Base-by-base conservation (phyloP, 2,113 vertebrate species). In the Dermatemys mawii region DNA sequence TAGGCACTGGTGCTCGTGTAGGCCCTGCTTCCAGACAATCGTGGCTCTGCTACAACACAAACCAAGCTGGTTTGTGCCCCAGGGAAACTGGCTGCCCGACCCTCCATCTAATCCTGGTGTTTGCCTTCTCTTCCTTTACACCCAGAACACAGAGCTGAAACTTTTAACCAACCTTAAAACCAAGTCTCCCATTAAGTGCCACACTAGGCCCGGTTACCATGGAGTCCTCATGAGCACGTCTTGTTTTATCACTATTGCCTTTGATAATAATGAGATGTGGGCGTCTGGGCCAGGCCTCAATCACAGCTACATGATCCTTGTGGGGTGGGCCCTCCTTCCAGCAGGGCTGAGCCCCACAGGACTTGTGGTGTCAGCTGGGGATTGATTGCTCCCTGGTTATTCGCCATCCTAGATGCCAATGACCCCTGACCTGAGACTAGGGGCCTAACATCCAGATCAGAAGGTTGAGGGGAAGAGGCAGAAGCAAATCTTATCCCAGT, bases 131-230 rank as follows among this genome's bases (percentile, higher is more conserved):
- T 80, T 93, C 75, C 93, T 60, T 86, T 70, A 82, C 55, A 78
- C 16, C 5, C 85, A 97, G 97, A 95, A 97, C 67, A 89, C 92
- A 83, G 97, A 95, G 79, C 81, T 97, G 24, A 95, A 87, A 2
- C 87, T 97, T 87, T 84, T 96, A 83, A 96, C 95, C 92, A 97
- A 1, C 88, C 95, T 97, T 86, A 67, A 96, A 86, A 95, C 97
- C 92, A 96, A 96, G 79, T 96, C 96, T 96, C 96, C 96, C 5
- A 53, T 95, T 17, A 95, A 95, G 48, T 97, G 97, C 89, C 94
- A 0, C 83, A 95, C 67, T 8, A 90, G 86, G 85, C 90, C 81
- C n/a, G 3, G 78, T 89, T 92, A 57, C 91, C 54, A 90, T 94
- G 73, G 90, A 11, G 83, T 95, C 90, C 95, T 96, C 89, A 96